Evolutionary conservation across 2,888 invertebrate genomes (phyloP).

Genomic region (Aphodius granarius): DNA sequence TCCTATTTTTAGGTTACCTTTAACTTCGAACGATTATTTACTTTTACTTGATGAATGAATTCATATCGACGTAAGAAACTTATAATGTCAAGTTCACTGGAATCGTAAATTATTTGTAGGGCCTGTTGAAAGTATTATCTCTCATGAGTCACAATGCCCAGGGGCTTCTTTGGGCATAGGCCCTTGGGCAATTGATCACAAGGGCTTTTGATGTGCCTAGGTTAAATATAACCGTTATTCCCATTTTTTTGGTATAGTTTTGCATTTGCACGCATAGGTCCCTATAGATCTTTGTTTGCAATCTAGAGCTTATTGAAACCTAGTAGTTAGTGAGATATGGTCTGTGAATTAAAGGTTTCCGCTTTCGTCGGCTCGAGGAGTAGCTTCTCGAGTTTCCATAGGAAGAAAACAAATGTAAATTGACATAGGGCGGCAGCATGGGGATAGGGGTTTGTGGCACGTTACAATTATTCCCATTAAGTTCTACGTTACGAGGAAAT

Average conservation of each 20-base stretch:
- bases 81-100: too few species aligned
- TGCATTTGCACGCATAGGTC: not conserved
- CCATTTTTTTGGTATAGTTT: not conserved
- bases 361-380: not conserved
- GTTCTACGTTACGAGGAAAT: not conserved
- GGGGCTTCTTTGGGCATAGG: too few species aligned
- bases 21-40: not conserved
- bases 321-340: not conserved
- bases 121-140: too few species aligned
- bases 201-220: not conserved
- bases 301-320: not conserved
- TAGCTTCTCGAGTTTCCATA: not conserved
- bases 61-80: too few species aligned
- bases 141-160: too few species aligned
- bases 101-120: too few species aligned
- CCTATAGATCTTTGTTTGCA: not conserved
- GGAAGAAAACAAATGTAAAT: slow-evolving; percentile 11
- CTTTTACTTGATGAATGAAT: too few species aligned
- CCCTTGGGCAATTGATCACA: too few species aligned
- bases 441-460: not conserved
- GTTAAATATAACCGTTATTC: not conserved
- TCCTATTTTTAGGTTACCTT: not conserved
- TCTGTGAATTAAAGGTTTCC: not conserved
- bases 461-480: not conserved
- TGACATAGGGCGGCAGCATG: not conserved